Evolutionary conservation across 1,140 invertebrate species (phyloP).

Genomic region (Ylistrum balloti): DNA sequence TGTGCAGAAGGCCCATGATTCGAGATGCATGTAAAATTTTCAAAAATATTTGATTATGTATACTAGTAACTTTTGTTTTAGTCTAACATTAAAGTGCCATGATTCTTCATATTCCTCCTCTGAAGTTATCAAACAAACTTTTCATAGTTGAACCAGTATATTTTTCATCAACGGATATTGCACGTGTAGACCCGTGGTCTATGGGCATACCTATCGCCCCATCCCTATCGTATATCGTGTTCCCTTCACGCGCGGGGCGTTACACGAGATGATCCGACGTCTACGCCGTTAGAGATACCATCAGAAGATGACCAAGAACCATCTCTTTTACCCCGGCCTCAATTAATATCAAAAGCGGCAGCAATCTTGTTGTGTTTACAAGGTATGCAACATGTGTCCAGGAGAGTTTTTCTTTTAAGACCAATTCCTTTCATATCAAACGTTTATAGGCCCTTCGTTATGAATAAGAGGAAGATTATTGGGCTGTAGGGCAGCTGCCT

Average conservation of each 20-base stretch:
- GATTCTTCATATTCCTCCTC: not conserved
- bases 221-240: not conserved
- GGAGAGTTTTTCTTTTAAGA: not conserved
- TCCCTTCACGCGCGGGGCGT: not conserved
- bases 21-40: too few relatives aligned
- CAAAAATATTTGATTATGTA: too few relatives aligned
- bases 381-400: slow-evolving; percentile 5
- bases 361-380: not conserved
- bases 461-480: not conserved
- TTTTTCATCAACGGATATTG: not conserved
- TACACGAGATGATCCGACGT: not conserved
- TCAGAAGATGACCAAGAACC: not conserved
- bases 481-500: not conserved
- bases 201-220: not conserved
- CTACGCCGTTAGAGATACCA: not conserved
- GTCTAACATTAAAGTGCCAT: not conserved
- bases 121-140: not conserved
- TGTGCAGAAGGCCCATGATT: too few relatives aligned
- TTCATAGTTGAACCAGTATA: too few relatives aligned
- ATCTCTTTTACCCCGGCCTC: slow-evolving; percentile 23
- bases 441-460: slow-evolving; percentile 27
- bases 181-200: not conserved
- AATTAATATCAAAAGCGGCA: not conserved
- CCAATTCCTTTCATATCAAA: slow-evolving; percentile 28
- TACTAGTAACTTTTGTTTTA: not conserved